Evolutionary conservation across 2,797 vertebrate species (phyloP), one percentile per base, ranked within the genome.

Genomic region (Takifugu rubripes): DNA sequence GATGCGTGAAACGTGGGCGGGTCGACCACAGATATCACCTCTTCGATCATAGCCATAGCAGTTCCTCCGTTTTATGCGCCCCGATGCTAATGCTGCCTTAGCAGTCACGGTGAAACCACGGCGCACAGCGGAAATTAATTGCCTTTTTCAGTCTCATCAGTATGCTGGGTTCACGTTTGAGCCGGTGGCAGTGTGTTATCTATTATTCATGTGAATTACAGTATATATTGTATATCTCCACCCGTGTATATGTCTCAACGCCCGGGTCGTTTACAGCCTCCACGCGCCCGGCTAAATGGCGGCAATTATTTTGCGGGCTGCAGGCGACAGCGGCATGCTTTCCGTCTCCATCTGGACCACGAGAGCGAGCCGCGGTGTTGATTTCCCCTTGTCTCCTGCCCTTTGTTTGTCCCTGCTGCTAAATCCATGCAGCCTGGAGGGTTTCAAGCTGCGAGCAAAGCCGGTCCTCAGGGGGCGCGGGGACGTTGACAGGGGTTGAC

Each of bases 251-350:
- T 12, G 17, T 50, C 36, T n/a, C 36, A 25, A n/a, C 55, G 46
- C 24, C 29, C 17, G 21, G 31, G 52, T 43, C 52, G 16, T 15
- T 11, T n/a, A 15, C 5, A 31, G 61, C 59, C 48, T 27, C 25
- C 51, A 57, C 21, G 16, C 21, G 11, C 16, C 16, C 5, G 1
- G 36, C 54, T 52, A 65, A 65, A 74, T 62, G 42, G 54, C 52
- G 36, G 61, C 52, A 66, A 66, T 74, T 62, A 66, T 51, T 59
- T 64, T 51, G 57, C 44, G 2, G 44, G 44, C 44, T 94, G 92
- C 84, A 55, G 93, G 92, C 91, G 89, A 93, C 92, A 94, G 92
- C 93, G 93, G 91, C 92, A 93, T 93, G 93, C 94, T 56, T 63
- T 70, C 44, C 43, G 50, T 59, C 55, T 15, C 52, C 63, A 47